Conservation (phyloP, 1,140 invertebrate species). For the Ceratosolen fusciceps region DNA sequence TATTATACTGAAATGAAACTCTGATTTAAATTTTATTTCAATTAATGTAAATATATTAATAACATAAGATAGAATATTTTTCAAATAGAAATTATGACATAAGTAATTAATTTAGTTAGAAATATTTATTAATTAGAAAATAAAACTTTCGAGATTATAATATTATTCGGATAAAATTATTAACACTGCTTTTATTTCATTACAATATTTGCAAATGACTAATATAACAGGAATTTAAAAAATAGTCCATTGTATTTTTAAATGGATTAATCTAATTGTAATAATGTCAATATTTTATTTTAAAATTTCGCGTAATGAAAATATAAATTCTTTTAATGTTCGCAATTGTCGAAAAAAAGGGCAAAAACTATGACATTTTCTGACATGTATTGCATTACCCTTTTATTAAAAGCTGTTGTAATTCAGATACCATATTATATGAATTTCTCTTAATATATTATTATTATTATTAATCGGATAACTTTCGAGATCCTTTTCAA, state of each 20-base stretch:
- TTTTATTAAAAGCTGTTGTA: slow-evolving; percentile 27
- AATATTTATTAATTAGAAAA: too few species aligned
- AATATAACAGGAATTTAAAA: background rate
- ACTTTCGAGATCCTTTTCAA: slow-evolving; percentile 58
- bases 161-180: too few species aligned
- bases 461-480: slow-evolving; percentile 55
- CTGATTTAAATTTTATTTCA: background rate
- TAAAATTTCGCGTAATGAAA: background rate
- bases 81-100: too few species aligned
- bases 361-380: slow-evolving; percentile 29
- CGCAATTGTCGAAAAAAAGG: slow-evolving; percentile 11
- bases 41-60: background rate
- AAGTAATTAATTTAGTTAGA: too few species aligned
- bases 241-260: background rate
- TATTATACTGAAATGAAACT: too few species aligned
- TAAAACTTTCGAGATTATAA: too few species aligned
- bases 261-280: background rate
- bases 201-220: background rate
- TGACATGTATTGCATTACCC: slow-evolving; percentile 43
- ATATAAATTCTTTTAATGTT: slow-evolving; percentile 19
- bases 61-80: background rate
- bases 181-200: background rate
- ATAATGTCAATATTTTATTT: background rate
- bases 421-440: too few species aligned
- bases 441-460: slow-evolving; percentile 41